phyloP scores from a whole-genome alignment of 2,113 vertebrate species.

The Silurus glanis region DNA sequence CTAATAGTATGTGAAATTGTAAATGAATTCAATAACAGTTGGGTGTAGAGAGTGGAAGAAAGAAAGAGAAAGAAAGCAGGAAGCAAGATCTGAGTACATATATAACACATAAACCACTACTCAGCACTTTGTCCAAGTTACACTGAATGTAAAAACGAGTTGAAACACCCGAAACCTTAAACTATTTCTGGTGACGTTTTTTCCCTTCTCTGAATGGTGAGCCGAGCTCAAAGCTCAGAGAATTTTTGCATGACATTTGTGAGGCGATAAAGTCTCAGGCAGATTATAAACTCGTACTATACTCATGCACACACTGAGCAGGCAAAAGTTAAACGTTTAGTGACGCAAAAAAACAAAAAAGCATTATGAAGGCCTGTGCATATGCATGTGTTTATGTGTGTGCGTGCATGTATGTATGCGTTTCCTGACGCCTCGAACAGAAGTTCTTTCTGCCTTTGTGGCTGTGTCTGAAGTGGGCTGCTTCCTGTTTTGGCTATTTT shows the following conservation, averaged over 20 bases:
- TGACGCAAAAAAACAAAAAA: not conserved
- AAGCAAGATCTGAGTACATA: constrained; percentile 8
- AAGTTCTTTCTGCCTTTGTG: constrained; percentile 25
- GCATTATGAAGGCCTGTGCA: no score
- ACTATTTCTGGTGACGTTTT: not conserved
- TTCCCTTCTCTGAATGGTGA: not conserved
- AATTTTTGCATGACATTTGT: not conserved
- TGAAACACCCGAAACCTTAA: no score
- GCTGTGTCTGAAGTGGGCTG: constrained; percentile 29
- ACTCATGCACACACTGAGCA: not conserved
- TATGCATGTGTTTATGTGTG: no score
- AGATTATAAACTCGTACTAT: not conserved
- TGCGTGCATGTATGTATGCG: not conserved
- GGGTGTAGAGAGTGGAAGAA: not conserved
- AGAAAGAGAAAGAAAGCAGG: not conserved
- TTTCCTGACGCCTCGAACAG: constrained; percentile 38
- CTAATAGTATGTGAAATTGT: not conserved
- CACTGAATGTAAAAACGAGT: not conserved
- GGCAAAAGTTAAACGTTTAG: not conserved
- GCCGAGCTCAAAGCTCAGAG: not conserved
- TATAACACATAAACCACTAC: constrained; percentile 8
- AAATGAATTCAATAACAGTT: not conserved
- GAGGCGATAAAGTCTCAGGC: not conserved
- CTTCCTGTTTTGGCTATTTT: constrained; percentile 55
- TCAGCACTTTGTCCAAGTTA: not conserved